Evolutionary conservation across 1,140 invertebrate species (phyloP).

Genomic region (Adoxophyes honmai): DNA sequence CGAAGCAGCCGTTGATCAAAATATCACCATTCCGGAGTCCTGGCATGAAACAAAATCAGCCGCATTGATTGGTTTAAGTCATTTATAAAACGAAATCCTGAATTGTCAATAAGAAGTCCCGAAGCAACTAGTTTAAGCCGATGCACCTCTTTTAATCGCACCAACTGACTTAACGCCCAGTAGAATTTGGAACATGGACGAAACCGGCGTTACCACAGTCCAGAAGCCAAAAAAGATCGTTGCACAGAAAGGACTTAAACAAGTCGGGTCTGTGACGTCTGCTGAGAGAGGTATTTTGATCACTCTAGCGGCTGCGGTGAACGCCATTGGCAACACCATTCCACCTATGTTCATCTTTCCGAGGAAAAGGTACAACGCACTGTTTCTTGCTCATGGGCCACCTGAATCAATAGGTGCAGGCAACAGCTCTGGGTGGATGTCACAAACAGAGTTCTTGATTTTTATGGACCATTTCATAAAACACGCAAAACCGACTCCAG

Average conservation of each 20-base stretch:
- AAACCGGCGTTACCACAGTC: slow-evolving; percentile 27
- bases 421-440: slow-evolving; percentile 41
- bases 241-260: slow-evolving; percentile 17
- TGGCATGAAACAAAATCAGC: too few species aligned
- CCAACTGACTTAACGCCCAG: too few species aligned
- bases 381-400: slow-evolving; percentile 35
- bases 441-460: slow-evolving; percentile 33
- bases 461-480: slow-evolving; percentile 39
- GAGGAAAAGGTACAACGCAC: slow-evolving; percentile 34
- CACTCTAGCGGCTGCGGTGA: slow-evolving; percentile 41
- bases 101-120: too few species aligned
- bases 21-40: too few species aligned
- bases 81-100: too few species aligned
- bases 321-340: slow-evolving; percentile 38
- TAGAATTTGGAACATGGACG: too few species aligned
- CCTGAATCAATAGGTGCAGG: slow-evolving; percentile 32
- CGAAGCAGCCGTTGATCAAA: too few species aligned
- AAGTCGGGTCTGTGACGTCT: slow-evolving; percentile 31
- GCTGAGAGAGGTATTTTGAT: slow-evolving; percentile 48
- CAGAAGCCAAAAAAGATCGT: slow-evolving; percentile 27
- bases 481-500: slow-evolving; percentile 25
- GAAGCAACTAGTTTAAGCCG: too few species aligned
- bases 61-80: too few species aligned
- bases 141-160: too few species aligned
- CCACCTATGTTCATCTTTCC: slow-evolving; percentile 58